These are phyloP conservation scores for Spea bombifrons DNA, from an alignment of 2,113 vertebrate species.

Conservation along the genomic window DNA sequence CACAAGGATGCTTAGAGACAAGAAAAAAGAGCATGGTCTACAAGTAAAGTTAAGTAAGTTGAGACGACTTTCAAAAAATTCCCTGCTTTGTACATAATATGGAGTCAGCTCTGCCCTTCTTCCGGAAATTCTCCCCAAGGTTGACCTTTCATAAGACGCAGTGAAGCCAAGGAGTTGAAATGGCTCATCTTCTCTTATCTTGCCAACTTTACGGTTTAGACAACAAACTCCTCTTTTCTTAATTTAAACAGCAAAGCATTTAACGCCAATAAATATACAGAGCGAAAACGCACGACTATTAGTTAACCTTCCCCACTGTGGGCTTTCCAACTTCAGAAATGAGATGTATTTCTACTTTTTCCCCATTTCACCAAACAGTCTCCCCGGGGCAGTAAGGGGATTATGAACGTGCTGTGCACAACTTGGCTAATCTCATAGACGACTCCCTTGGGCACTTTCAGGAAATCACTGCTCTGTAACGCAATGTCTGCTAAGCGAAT, in stretches of 20 bases:
- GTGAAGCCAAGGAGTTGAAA: too few relatives aligned
- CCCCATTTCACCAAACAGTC: neutral
- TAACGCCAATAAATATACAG: neutral
- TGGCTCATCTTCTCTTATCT: too few relatives aligned
- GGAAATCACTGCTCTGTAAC: conserved; percentile 14
- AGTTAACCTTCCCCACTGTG: neutral
- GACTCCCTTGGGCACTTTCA: conserved; percentile 36
- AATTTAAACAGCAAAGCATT: neutral
- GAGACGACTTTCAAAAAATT: too few relatives aligned
- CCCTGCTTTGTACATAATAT: too few relatives aligned
- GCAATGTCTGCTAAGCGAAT: conserved; percentile 25
- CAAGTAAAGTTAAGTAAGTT: too few relatives aligned
- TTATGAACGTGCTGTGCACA: conserved; percentile 14
- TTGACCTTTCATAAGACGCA: too few relatives aligned
- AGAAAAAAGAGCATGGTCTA: too few relatives aligned
- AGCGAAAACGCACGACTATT: neutral
- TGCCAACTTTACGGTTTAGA: too few relatives aligned
- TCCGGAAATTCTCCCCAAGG: too few relatives aligned
- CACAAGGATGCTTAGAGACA: too few relatives aligned
- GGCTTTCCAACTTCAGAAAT: neutral
- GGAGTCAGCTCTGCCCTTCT: too few relatives aligned
- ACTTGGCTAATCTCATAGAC: conserved; percentile 26
- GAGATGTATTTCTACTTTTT: neutral
- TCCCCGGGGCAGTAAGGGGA: neutral
- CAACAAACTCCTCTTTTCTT: too few relatives aligned